phyloP scores from a whole-genome alignment of 2,113 vertebrate genomes.

The Climacteris rufus region DNA sequence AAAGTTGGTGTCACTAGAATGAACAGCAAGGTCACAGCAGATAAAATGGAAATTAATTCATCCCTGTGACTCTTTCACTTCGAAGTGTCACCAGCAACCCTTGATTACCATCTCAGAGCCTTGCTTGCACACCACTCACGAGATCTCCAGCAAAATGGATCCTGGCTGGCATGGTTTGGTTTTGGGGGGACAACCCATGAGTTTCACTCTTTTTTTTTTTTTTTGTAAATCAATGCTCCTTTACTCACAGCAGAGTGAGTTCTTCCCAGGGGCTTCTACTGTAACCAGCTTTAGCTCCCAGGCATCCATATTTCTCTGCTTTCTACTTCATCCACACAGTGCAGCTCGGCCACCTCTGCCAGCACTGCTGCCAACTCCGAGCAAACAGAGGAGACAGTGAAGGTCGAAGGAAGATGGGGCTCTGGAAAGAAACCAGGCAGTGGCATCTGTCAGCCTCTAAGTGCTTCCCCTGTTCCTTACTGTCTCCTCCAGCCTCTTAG shows the following conservation, averaged over 20 bases:
- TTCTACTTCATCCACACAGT: rapidly evolving
- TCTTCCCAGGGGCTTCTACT: background rate
- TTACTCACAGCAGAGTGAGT: background rate
- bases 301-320: background rate
- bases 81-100: background rate
- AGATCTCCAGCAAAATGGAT: background rate
- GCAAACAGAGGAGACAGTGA: background rate
- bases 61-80: background rate
- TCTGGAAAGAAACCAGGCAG: slow-evolving; percentile 17
- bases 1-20: background rate
- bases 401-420: background rate
- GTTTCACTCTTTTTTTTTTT: background rate
- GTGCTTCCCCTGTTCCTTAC: slow-evolving; percentile 24
- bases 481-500: slow-evolving; percentile 41
- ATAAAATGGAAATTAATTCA: background rate
- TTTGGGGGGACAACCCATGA: background rate
- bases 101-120: background rate
- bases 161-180: background rate
- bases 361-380: background rate
- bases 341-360: background rate
- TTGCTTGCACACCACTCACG: rapidly evolving
- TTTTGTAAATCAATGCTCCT: background rate
- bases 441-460: slow-evolving; percentile 29
- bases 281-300: background rate
- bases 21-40: background rate